phyloP scores from a whole-genome alignment of 92 coral and sea anemone species.

The Epizoanthus ramosus region DNA sequence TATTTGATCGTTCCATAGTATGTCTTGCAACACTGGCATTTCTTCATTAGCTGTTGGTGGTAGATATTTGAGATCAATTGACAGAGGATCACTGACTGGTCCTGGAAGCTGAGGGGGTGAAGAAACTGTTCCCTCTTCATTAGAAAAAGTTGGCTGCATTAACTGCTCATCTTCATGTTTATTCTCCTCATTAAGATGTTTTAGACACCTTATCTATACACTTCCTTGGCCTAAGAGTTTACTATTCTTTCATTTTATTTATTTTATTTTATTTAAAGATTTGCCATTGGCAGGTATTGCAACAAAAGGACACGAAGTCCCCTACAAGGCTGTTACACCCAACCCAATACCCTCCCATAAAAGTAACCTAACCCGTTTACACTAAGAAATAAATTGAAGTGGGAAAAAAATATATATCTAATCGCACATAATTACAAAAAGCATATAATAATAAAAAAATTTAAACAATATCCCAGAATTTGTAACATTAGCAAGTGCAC shows the following conservation, averaged over 20 bases:
- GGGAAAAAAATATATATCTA: no score
- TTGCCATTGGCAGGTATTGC: no score
- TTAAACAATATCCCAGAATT: no score
- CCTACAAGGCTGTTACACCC: no score
- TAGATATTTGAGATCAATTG: not conserved
- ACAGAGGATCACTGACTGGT: not conserved
- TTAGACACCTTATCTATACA: slow-evolving; percentile 26
- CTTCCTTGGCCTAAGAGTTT: slow-evolving; percentile 24
- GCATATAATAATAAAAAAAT: no score
- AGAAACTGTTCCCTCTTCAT: not conserved
- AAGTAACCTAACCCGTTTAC: no score
- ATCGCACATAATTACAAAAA: no score
- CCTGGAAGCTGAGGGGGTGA: not conserved
- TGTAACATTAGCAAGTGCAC: no score
- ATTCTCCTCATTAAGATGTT: slow-evolving; percentile 16
- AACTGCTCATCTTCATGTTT: slow-evolving; percentile 13
- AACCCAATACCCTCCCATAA: no score
- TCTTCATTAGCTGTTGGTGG: not conserved
- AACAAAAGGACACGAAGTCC: no score
- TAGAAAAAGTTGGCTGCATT: not conserved
- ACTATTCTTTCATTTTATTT: slow-evolving; percentile 16
- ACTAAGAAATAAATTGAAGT: no score
- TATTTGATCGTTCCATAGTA: not conserved
- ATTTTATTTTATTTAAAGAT: no score
- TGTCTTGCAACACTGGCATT: not conserved